Base-by-base conservation (phyloP, 2,888 invertebrate species). In the Linnaemya tessellans region DNA sequence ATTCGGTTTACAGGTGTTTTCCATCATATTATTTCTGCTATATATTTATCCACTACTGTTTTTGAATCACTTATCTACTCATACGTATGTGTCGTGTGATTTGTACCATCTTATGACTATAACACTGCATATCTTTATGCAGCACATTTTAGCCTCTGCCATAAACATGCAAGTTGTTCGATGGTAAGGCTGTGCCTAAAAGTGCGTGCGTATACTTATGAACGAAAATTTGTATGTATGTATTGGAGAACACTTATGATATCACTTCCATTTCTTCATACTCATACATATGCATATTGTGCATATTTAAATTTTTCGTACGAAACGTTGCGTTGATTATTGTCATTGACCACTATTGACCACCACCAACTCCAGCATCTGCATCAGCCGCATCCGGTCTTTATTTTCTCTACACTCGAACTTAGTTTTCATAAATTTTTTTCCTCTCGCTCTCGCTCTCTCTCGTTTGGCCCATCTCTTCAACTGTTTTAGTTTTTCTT, bases 261-360 rank as follows among this genome's bases (percentile, higher is more conserved):
- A 75, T 68, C 30, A 54, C 22, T 62, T 74, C 74, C 41, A 60
- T 35, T 51, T 22, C 22, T 62, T 15, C 51, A 65, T 71, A 41
- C 35, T 80, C 30, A 5, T 30, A 30, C 30, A 30, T 5, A 30
- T 30, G 30, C 30, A 30, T 30, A 30, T n/a, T n/a, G n/a, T 35
- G 65, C 41, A 51, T 35, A 51, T 60, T 73, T 73, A 22, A 67
- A 43, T 54, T 81, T 54, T 46, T 56, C 25, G 25, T 58, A 49
- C 38, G 38, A 49, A 71, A 64, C 62, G 1, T 64, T 30, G 30
- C 67, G 84, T 80, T 78, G 73, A 75, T 80, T 80, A 64, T 84
- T 74, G 74, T 79, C 84, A 81, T 70, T 81, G 81, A 80, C 77
- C 80, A 73, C 73, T 77, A 74, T 49, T 65, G 35, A 30, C 62